Evolutionary conservation across 2,113 vertebrate species (phyloP).

Genomic region (Pogona vitticeps): DNA sequence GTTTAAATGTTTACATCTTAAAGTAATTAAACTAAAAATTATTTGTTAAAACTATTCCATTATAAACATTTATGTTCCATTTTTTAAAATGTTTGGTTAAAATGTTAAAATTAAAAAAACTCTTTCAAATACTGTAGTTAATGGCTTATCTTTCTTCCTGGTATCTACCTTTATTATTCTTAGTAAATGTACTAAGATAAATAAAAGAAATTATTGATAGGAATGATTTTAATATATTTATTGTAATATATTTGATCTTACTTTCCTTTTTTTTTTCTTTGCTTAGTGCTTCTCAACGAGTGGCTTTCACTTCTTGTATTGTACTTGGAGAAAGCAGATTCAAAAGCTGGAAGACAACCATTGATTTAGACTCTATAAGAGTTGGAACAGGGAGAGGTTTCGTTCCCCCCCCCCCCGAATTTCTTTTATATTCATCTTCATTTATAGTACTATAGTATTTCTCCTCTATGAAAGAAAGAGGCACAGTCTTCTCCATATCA

Average conservation of each 20-base stretch:
- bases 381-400: constrained; percentile 14
- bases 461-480: constrained; percentile 45
- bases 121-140: neutral
- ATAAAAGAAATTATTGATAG: neutral
- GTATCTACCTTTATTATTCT: neutral
- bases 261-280: neutral
- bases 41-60: no score
- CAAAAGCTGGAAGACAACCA: constrained; percentile 1
- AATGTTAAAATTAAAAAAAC: neutral
- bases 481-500: constrained; percentile 40
- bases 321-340: neutral
- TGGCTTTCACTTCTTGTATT: neutral
- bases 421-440: constrained; percentile 31
- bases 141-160: neutral
- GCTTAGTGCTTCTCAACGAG: neutral
- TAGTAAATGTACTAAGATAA: neutral
- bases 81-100: neutral
- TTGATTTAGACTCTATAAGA: neutral
- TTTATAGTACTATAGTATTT: constrained; percentile 30
- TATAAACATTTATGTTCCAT: neutral
- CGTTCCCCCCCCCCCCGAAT: constrained; percentile 21
- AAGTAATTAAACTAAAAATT: no score
- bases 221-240: neutral
- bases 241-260: constrained; percentile 1
- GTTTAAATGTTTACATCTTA: neutral